Conservation (phyloP, 2,113 vertebrate genomes). For the Pica pica region DNA sequence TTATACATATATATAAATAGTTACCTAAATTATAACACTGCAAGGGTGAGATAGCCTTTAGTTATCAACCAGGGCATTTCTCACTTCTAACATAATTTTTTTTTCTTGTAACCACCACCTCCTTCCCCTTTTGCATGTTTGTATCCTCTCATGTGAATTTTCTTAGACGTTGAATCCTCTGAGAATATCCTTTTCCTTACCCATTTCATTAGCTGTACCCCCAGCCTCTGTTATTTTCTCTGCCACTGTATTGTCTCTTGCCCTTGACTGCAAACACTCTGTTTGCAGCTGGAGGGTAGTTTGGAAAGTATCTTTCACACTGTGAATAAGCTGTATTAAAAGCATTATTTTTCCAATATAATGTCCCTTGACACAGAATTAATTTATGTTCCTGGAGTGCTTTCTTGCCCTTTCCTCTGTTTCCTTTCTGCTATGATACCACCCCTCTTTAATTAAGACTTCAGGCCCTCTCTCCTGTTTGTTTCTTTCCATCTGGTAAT, state of each 20-base stretch:
- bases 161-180: neutral
- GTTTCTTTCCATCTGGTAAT: neutral
- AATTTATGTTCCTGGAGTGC: neutral
- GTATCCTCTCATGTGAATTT: neutral
- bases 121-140: neutral
- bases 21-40: neutral
- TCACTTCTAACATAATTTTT: neutral
- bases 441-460: neutral
- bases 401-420: neutral
- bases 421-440: neutral
- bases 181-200: neutral
- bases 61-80: neutral
- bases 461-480: neutral
- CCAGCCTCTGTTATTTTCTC: neutral
- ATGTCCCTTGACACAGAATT: neutral
- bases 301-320: neutral
- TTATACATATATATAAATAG: neutral
- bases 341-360: neutral
- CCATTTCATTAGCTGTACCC: neutral
- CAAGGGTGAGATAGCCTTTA: neutral
- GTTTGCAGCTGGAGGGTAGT: neutral
- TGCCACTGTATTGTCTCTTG: neutral
- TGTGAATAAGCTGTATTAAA: neutral
- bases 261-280: neutral
- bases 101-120: neutral